Conservation (phyloP, 1,140 invertebrate genomes). For the Drosophila nasuta region DNA sequence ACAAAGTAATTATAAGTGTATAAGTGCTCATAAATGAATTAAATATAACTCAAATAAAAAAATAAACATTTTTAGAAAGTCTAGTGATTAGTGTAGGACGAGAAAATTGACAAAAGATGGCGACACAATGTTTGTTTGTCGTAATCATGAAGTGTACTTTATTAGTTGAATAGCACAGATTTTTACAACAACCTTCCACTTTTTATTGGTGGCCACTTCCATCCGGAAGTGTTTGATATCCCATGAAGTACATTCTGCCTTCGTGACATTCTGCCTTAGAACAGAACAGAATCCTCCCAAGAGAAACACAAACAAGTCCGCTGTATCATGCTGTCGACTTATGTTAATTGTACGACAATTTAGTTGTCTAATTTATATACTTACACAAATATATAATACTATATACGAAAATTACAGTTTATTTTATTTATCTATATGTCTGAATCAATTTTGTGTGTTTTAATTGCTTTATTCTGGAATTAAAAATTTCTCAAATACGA, state of each 20-base stretch:
- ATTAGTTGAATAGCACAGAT: constrained; percentile 1
- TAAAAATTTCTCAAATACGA: neutral
- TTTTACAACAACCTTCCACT: constrained; percentile 28
- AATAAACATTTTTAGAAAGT: neutral
- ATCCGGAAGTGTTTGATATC: constrained; percentile 28
- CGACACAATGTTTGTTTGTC: neutral
- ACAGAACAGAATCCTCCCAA: neutral
- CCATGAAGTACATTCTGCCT: constrained; percentile 32
- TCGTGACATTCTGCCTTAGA: neutral
- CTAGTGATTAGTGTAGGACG: constrained; percentile 5
- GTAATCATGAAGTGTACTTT: neutral
- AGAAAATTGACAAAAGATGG: neutral
- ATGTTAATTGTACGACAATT: no score
- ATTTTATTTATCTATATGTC: no score
- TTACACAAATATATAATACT: no score
- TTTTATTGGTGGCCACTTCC: constrained; percentile 30
- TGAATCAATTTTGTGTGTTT: neutral
- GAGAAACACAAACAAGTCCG: neutral
- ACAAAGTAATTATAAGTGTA: neutral
- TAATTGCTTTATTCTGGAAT: neutral
- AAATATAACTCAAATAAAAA: neutral
- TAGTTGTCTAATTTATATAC: no score
- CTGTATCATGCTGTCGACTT: neutral
- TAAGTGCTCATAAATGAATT: no score
- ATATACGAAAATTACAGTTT: no score